Conservation (phyloP, 2,888 invertebrate species). For the Tanytarsus gracilentus region DNA sequence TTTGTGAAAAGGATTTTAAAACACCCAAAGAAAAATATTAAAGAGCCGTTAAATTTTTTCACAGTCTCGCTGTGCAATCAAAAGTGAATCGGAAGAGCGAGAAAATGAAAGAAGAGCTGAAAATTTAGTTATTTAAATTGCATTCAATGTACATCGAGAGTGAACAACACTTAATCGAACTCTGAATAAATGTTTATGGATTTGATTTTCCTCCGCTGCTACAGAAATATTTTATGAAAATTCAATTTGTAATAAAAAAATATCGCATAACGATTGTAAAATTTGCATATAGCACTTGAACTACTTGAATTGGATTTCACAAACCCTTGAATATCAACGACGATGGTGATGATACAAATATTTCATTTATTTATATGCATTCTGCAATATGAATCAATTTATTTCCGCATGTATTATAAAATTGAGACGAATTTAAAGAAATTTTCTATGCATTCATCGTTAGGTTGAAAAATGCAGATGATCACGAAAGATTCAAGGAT, state of each 20-base stretch:
- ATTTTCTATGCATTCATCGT: background rate
- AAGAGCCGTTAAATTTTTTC: no score
- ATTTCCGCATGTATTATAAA: background rate
- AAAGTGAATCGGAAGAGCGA: no score
- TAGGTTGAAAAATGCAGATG: no score
- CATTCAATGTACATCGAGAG: no score
- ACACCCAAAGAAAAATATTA: no score
- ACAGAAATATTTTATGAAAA: constrained; percentile 19
- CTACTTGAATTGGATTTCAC: background rate
- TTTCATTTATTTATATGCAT: background rate
- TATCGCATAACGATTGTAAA: constrained; percentile 25
- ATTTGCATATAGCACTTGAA: constrained; percentile 19
- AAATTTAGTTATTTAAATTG: constrained; percentile 11
- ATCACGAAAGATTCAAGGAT: no score
- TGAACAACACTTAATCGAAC: constrained; percentile 14
- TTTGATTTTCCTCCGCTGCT: background rate
- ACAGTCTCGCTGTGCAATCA: no score
- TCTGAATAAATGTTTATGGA: constrained; percentile 21
- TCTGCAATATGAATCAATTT: background rate
- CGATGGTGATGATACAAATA: background rate
- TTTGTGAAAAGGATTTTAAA: no score
- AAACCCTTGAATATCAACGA: background rate
- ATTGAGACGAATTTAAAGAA: no score
- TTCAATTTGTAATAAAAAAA: constrained; percentile 14
- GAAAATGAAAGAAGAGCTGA: background rate